A percentile compares a stretch with the other conserved stretches of the same genome.
Conservation (phyloP, 2,888 invertebrate genomes). For the Patella pellucida region DNA sequence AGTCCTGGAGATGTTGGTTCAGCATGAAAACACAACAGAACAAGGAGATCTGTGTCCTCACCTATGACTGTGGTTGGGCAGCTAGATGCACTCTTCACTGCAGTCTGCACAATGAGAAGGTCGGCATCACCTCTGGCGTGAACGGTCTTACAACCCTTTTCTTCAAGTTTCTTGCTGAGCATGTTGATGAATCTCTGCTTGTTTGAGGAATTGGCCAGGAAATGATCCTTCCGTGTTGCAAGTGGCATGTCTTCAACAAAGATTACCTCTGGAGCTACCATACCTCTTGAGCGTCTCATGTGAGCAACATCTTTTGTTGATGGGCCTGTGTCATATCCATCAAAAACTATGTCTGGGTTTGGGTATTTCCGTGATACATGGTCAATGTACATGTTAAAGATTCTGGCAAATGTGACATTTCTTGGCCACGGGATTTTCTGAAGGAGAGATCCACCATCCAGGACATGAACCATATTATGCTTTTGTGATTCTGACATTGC, state of each 20-base stretch:
- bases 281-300: constrained; percentile 24
- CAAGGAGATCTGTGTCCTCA: neutral
- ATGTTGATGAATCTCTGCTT: constrained; percentile 21
- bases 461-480: constrained; percentile 14
- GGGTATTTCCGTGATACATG: constrained; percentile 23
- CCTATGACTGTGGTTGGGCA: constrained; percentile 11
- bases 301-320: constrained; percentile 37
- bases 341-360: constrained; percentile 34
- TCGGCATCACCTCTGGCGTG: neutral
- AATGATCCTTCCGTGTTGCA: neutral
- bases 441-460: constrained; percentile 35
- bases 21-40: neutral
- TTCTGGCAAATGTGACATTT: constrained; percentile 22
- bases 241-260: constrained; percentile 35
- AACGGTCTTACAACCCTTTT: neutral
- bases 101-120: neutral
- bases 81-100: neutral
- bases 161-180: neutral
- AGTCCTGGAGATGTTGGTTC: neutral
- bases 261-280: constrained; percentile 26
- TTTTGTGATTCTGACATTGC: neutral
- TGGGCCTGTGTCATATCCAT: constrained; percentile 33
- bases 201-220: neutral
- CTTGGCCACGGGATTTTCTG: constrained; percentile 30
- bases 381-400: constrained; percentile 19